Evolutionary conservation across 2,113 vertebrate genomes (phyloP), one percentile per base, ranked within the genome.

Genomic region (Malurus cyaneus): DNA sequence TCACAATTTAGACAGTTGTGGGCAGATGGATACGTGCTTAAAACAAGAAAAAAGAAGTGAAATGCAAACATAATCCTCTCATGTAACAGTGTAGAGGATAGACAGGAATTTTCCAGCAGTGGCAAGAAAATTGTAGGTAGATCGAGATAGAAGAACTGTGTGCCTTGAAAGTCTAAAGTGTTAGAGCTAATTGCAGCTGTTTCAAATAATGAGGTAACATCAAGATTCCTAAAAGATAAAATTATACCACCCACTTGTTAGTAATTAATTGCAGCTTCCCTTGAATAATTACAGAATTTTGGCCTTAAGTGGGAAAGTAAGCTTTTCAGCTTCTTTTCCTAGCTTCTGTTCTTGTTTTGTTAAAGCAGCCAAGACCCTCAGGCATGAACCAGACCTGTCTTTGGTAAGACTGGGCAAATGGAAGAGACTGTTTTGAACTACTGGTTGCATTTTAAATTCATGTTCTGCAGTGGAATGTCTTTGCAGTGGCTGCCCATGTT

Each of bases 301-400:
- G 29, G 50, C 44, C 59, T 56, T 42, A 80, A 88, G 46, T 52
- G 20, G 31, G 31, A 62, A 77, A 67, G 25, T 29, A 67, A 80
- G 60, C 26, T 95, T 93, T 95, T 59, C 59, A 73, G 67, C 44
- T 80, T 47, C 17, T 82, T 95, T 78, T 62, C 47, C n/a, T 94
- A 73, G 34, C 47, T 89, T 12, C n/a, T 73, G 12, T 62, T 91
- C 52, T 54, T 47, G 39, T 77, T 94, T 88, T 54, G 34, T 77
- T 82, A 66, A 86, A 96, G 59, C 71, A 78, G 18, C 41, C 52
- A 62, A 70, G 67, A 78, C 52, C 44, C 21, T 70, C 21, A 36
- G 59, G 49, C 32, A 6, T 39, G 29, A 91, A 34, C 24, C 32
- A 86, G 66, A 59, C 16, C 24, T 85, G 9, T 62, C 69, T 65